Conservation (phyloP, 1,140 invertebrate species). For the Drosophila mauritiana region DNA sequence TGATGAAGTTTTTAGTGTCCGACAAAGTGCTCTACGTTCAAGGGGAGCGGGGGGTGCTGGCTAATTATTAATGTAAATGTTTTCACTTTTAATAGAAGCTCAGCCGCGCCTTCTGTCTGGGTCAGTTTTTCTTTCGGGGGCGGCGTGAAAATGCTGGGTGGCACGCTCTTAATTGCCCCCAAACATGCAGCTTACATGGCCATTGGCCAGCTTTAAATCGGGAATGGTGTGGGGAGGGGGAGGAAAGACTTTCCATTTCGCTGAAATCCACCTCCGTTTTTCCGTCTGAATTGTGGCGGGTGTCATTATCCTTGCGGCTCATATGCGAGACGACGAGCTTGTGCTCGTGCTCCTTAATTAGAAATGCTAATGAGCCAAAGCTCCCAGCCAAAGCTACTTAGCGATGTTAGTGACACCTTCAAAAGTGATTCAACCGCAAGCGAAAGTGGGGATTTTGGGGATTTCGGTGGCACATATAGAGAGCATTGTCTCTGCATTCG, state of each 20-base stretch:
- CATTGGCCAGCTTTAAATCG: conserved; percentile 35
- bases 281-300: conserved; percentile 45
- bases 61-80: conserved; percentile 84
- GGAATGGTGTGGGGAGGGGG: not conserved
- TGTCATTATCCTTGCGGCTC: conserved; percentile 68
- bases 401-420: conserved; percentile 71
- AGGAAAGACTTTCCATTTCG: conserved; percentile 46
- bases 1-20: conserved; percentile 59
- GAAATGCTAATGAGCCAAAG: conserved; percentile 71
- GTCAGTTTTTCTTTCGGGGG: conserved; percentile 10
- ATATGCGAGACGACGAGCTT: conserved; percentile 47
- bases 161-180: conserved; percentile 56
- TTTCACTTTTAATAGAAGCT: conserved; percentile 71
- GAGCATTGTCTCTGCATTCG: conserved; percentile 48
- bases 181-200: conserved; percentile 68
- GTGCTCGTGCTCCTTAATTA: conserved; percentile 62
- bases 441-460: not conserved
- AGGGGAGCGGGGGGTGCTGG: conserved; percentile 8
- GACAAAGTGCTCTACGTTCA: conserved; percentile 39
- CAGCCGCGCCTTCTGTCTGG: conserved; percentile 33
- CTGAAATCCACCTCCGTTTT: conserved; percentile 17
- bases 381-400: conserved; percentile 62
- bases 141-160: conserved; percentile 25
- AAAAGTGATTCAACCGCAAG: conserved; percentile 34
- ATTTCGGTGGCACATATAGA: not conserved